phyloP scores from a whole-genome alignment of 2,113 vertebrate species.

The Zapus hudsonius region DNA sequence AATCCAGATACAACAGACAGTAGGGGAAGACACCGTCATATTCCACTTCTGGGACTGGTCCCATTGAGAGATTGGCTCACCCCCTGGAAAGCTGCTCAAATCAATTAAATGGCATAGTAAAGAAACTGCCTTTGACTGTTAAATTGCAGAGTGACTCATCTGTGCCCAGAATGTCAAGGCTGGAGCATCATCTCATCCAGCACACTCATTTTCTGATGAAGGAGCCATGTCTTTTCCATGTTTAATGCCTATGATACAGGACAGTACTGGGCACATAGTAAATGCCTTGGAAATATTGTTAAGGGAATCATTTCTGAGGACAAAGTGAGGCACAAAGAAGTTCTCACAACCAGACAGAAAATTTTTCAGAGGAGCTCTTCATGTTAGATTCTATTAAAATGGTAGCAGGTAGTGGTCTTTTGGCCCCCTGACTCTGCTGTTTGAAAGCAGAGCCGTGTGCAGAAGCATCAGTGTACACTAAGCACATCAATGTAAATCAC shows the following conservation, averaged over 20 bases:
- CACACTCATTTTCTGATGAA: constrained; percentile 8
- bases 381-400: not conserved
- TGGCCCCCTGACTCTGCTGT: not conserved
- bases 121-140: constrained; percentile 62
- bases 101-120: constrained; percentile 56
- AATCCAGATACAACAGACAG: constrained; percentile 63
- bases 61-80: constrained; percentile 55
- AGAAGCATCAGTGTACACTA: not conserved
- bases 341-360: not conserved
- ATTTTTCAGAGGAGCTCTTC: not conserved
- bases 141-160: constrained; percentile 53
- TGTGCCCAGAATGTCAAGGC: constrained; percentile 5
- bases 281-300: not conserved
- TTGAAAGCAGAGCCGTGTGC: not conserved
- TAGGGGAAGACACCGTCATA: constrained; percentile 47
- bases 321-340: not conserved
- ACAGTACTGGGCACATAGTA: not conserved
- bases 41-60: constrained; percentile 32
- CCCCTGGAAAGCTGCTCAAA: constrained; percentile 65
- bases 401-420: not conserved
- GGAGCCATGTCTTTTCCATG: not conserved
- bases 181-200: constrained; percentile 38
- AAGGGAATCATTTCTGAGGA: not conserved
- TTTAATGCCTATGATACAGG: not conserved
- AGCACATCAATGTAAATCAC: no score